Evolutionary conservation across 2,888 invertebrate species (phyloP), one percentile per base, ranked within the genome.

Genomic region (Orchesella flavescens): DNA sequence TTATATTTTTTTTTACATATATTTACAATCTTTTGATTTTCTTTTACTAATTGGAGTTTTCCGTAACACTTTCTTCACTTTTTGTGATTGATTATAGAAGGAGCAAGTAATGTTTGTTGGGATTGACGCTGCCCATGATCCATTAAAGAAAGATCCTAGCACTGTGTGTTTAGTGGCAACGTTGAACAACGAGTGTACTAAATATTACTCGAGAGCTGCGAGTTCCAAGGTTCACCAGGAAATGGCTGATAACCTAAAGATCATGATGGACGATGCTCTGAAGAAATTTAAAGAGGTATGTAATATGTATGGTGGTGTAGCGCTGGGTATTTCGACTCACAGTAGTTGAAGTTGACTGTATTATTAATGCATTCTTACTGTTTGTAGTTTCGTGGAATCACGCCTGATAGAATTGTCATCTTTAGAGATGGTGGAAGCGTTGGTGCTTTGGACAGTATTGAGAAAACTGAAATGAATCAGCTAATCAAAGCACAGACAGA

Each of bases 401-500:
- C n/a, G 0, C 98, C 98, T 0, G 93, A 94, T 0, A 93, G 93
- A 87, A 94, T 98, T 46, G 92, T 98, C 10, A 93, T 98, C 49
- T 98, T 94, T 91, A 93, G 98, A 82, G 98, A 99, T 90, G 98
- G 98, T 53, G 96, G 98, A 0, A 95, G 97, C 2, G 96, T 98
- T 89, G 97, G 97, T 0, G 94, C 97, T 89, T 89, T 98, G 34
- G 92, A 93, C 2, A 89, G 93, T 0, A 92, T 95, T 5, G 90
- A 91, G 13, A 92, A 94, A 1, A 95, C 94, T 89, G 98, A 99
- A 91, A 93, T 97, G 0, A 92, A 93, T 0, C 97, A 96, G 88
- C 90, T 96, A 87, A 89, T 92, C 85, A 89, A 91, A 0, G 91
- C 92, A 69, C 95, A 94, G 89, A 89, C 91, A 0, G 63, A 61